Base-by-base conservation (phyloP, 2,797 vertebrate species). In the Danio aesculapii region DNA sequence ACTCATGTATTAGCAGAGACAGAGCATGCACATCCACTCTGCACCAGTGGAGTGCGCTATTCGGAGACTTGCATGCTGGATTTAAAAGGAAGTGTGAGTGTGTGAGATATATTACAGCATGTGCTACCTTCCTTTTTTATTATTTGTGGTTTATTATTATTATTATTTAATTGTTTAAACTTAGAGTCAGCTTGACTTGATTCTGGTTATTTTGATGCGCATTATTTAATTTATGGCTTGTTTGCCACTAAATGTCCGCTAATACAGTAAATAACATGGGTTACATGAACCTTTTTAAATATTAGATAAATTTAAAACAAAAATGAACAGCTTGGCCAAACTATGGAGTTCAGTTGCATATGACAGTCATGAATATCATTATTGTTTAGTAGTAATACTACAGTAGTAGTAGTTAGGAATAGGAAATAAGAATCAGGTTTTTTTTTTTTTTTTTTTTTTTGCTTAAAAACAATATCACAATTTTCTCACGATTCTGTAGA, bases 31-130 rank as follows among this genome's bases (percentile, higher is more conserved):
- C 49, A 72, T 55, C 59, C 59, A 47, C 41, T 64, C 47, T 53
- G 39, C 49, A 55, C 78, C 69, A 80, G 68, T 0, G 14, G 78
- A 57, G 78, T 55, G 69, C 41, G 43, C 78, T 73, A 47, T 73
- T 58, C 43, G 17, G 64, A 73, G 52, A 41, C 17, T 66, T 17
- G 2, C 78, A 62, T 41, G 3, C 44, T 77, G 41, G 6, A 58
- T 39, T 13, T 68, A 13, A 58, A 4, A 67, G 17, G 52, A 66
- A 64, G 49, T 30, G 47, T 17, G 39, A 64, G 49, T 30, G 47
- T 17, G 39, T 12, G 8, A 64, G 61, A 39, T 50, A 13, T 66
- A 61, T 11, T 61, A 64, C 41, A 64, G 44, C 11, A 12, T 46
- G 16, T 55, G n/a, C n/a, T 53, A 8, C n/a, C 39, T 57, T 8